Evolutionary conservation across 1,140 invertebrate species (phyloP), one percentile per base, ranked within the genome.

Genomic region (Zaprionus capensis): DNA sequence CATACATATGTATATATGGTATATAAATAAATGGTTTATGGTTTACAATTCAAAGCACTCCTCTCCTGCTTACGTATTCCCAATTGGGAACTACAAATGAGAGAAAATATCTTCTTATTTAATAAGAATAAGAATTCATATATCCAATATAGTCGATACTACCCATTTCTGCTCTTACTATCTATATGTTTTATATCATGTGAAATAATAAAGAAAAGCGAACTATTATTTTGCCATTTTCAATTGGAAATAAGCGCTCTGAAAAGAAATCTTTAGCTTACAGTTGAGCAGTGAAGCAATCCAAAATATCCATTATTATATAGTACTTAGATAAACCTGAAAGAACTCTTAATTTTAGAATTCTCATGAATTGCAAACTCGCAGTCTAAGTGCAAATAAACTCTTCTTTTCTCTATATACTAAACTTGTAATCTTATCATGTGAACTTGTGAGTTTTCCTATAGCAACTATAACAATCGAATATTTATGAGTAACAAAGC

Each of bases 401-500:
- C 22, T 0, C 20, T 2, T 5, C 5, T 12, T 44, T 14, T 22
- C 15, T 49, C 17, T 49, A 12, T 51, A 51, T 51, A 22, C 2
- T 51, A 22, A 24, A 51, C 24, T 26, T 51, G 1, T 4, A 26
- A 55, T 28, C 49, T 12, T 26, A 26, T 31, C 26, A 7, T 17
- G 6, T 12, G 46, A n/a, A 41, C 17, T 31, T 15, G n/a, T 31
- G 28, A 41, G 24, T 4, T 26, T 38, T 28, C 58, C 20, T 20
- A 41, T 12, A 65, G 26, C 15, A 36, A 53, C 71, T 55, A 81
- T 76, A 72, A 62, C 73, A 79, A 85, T 87, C 80, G 55, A 87
- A 82, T 87, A 85, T 87, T 85, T 85, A 82, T 82, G 71, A 80
- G 53, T 44, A 34, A 34, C 26, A 67, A 46, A 64, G 58, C 36